Conservation (phyloP, 2,113 vertebrate genomes). For the Podarcis muralis region DNA sequence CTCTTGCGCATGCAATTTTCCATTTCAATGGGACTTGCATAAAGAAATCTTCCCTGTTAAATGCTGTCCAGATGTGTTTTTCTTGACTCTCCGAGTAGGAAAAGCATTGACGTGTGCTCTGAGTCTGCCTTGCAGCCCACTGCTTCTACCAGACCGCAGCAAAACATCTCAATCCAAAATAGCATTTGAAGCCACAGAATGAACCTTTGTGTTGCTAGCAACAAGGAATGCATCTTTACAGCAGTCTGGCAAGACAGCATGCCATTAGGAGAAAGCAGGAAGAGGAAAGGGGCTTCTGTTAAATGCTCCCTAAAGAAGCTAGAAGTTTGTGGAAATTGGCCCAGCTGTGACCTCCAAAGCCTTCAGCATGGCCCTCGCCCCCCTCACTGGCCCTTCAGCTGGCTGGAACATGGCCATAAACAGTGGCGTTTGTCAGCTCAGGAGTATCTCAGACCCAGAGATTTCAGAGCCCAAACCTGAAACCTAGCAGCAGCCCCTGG, state of each 20-base stretch:
- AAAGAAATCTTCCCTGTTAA: background rate
- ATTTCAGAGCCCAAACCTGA: too few relatives aligned
- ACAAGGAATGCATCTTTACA: background rate
- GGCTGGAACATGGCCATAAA: too few relatives aligned
- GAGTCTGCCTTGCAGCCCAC: too few relatives aligned
- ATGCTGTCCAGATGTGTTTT: background rate
- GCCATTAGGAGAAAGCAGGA: background rate
- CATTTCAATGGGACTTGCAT: background rate
- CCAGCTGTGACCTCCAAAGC: too few relatives aligned
- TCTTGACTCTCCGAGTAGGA: background rate
- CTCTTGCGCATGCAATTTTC: background rate
- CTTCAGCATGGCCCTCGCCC: too few relatives aligned
- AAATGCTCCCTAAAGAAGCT: background rate
- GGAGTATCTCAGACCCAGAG: too few relatives aligned
- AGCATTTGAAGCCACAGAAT: background rate
- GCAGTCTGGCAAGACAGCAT: background rate
- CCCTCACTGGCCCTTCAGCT: background rate
- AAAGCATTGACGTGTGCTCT: background rate
- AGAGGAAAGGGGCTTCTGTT: background rate
- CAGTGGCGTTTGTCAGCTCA: too few relatives aligned
- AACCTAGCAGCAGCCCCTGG: too few relatives aligned
- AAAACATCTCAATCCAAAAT: background rate
- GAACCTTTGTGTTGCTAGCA: background rate
- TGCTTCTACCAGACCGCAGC: background rate
- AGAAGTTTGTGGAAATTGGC: background rate